Base-by-base conservation (phyloP, 2,113 vertebrate genomes). In the Pao palembangensis region DNA sequence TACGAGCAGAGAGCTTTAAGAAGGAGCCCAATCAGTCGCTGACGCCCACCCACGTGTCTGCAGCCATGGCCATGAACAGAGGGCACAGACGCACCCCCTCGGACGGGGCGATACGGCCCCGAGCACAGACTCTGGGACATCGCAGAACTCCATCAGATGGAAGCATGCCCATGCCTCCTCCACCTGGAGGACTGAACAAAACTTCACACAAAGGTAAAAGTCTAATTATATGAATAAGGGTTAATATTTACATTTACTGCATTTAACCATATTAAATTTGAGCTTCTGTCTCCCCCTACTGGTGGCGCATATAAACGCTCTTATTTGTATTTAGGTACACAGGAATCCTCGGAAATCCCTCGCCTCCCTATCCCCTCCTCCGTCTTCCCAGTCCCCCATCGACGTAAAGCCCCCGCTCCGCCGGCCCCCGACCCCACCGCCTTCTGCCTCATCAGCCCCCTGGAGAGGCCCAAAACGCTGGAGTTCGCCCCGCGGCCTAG, bases 1-100 rank as follows among this genome's bases (percentile, higher is more conserved):
- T 94, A 67, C 90, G 91, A 71, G 88, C 93, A 0, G 94, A 96
- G 83, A 95, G 93, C 79, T 96, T 96, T 80, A 95, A 96, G 86
- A 92, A 90, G 74, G 92, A 94, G 81, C 94, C 94, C 49, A 92
- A 91, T 60, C 94, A 94, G 89, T 95, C 94, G 0, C 93, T 96
- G 59, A 95, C 94, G 0, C 94, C 94, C 67, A 96, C 94, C 2
- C 94, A 94, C 1, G 90, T 95, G 63, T 93, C 92, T 0, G 91
- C 88, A 2, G 53, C 91, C 3, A 91, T 87, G 66, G 80, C 92
- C 0, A 41, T 91, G 65, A 90, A 80, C 76, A 88, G 91, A 1
- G 92, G 92, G 2, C 94, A 95, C 86, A 87, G 93, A 5, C 90
- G 93, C 48, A 95, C 94, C 0, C 94, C 94, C 0, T 96, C 94